A percentile compares a stretch with the other conserved stretches of the same genome.
Conservation (phyloP, 2,113 vertebrate species). For the Prionailurus bengalensis region DNA sequence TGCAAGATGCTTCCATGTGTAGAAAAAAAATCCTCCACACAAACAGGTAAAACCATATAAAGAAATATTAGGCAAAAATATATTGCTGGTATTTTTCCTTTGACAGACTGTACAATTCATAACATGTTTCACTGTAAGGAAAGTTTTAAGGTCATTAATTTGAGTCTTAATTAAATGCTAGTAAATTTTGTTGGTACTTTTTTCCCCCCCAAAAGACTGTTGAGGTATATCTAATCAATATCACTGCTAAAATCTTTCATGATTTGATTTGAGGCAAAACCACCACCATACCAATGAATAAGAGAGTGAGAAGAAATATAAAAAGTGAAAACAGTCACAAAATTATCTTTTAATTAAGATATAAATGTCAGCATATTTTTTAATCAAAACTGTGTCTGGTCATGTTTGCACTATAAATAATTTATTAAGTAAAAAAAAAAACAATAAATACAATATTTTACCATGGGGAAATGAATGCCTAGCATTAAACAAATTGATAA, state of each 20-base stretch:
- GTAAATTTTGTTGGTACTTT: not conserved
- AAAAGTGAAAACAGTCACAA: not conserved
- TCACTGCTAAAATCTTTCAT: not conserved
- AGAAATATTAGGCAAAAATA: not conserved
- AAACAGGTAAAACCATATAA: not conserved
- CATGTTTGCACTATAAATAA: not conserved
- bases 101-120: not conserved
- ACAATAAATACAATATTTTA: slow-evolving; percentile 1
- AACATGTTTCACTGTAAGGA: not conserved
- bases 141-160: not conserved
- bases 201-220: not conserved
- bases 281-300: not conserved
- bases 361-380: not conserved
- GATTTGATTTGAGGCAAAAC: not conserved
- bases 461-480: not conserved
- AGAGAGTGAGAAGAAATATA: not conserved
- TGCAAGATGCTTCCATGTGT: not conserved
- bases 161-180: not conserved
- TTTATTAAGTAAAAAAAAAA: not conserved
- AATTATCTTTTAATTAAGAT: not conserved
- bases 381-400: not conserved
- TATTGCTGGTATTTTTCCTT: not conserved
- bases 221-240: not conserved
- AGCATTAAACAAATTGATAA: not conserved
- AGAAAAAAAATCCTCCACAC: not conserved